Evolutionary conservation across 2,888 invertebrate genomes (phyloP).

Genomic region (Cryptus armator): DNA sequence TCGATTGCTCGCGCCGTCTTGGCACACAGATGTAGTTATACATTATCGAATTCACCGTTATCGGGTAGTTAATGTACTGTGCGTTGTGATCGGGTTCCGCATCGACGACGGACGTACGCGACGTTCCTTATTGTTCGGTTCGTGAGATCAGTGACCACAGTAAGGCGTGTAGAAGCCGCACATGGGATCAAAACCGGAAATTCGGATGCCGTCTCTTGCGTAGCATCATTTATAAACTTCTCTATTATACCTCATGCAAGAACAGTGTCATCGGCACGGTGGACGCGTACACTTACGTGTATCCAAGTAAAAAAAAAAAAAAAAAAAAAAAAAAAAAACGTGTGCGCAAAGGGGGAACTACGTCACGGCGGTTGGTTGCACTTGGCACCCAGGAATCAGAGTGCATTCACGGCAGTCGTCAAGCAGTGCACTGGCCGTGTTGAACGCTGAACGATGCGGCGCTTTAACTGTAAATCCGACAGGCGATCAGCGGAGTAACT

Average conservation of each 20-base stretch:
- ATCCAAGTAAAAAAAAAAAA: neutral
- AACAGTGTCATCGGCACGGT: constrained; percentile 24
- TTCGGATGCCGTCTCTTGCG: constrained; percentile 1
- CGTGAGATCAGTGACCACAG: constrained; percentile 54
- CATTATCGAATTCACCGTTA: constrained; percentile 79
- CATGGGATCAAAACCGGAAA: constrained; percentile 63
- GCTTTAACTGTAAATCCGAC: constrained; percentile 78
- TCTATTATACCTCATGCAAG: constrained; percentile 8
- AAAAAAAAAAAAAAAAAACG: neutral
- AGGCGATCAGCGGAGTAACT: constrained; percentile 61
- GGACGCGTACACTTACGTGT: neutral
- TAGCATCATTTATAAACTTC: neutral
- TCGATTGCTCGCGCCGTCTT: neutral
- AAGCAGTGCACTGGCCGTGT: constrained; percentile 22
- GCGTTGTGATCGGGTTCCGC: constrained; percentile 76
- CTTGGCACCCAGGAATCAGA: constrained; percentile 51
- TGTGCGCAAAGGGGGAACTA: constrained; percentile 21
- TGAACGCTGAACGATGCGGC: constrained; percentile 37
- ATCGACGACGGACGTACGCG: constrained; percentile 67
- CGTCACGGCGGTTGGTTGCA: constrained; percentile 50
- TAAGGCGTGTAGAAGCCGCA: constrained; percentile 40
- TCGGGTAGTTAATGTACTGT: constrained; percentile 24
- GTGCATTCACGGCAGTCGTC: constrained; percentile 60
- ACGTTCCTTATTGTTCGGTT: constrained; percentile 55
- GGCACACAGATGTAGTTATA: constrained; percentile 38